Percentiles rank a stretch among this genome's conserved stretches.
These are phyloP conservation scores for Vombatus ursinus DNA, from an alignment of 2,113 vertebrate genomes.

Conservation along the genomic window DNA sequence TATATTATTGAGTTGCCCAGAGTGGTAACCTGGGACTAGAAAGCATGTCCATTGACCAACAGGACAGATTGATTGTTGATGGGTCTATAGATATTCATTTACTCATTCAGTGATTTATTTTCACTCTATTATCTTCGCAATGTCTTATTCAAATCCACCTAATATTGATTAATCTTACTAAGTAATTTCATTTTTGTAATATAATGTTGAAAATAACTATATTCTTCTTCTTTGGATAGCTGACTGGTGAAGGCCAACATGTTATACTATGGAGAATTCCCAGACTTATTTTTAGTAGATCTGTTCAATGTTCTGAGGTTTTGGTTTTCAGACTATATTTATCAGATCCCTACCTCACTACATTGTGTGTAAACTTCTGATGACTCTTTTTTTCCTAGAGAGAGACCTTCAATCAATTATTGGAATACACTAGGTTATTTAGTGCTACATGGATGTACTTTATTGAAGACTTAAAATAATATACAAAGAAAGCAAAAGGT, in stretches of 20 bases:
- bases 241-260: slow-evolving; percentile 35
- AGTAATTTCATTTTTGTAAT: neutral
- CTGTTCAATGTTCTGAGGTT: neutral
- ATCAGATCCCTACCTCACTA: slow-evolving; percentile 36
- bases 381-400: slow-evolving; percentile 47
- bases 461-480: slow-evolving; percentile 23
- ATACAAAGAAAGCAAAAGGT: neutral
- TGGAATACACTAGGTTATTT: slow-evolving; percentile 56
- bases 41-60: neutral
- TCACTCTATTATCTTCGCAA: neutral
- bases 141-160: neutral
- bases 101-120: neutral
- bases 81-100: no score
- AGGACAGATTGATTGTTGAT: neutral
- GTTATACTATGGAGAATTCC: slow-evolving; percentile 18
- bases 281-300: neutral
- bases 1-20: neutral
- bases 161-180: slow-evolving; percentile 41
- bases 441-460: slow-evolving; percentile 29
- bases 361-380: slow-evolving; percentile 16
- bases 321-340: slow-evolving; percentile 15
- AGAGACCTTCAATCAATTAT: slow-evolving; percentile 30
- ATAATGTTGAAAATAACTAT: neutral
- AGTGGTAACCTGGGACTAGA: neutral
- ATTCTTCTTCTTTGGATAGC: slow-evolving; percentile 52